These are phyloP conservation scores for Paracentrotus lividus DNA, from an alignment of 53 echinoderm and acorn worm genomes.

Conservation along the genomic window DNA sequence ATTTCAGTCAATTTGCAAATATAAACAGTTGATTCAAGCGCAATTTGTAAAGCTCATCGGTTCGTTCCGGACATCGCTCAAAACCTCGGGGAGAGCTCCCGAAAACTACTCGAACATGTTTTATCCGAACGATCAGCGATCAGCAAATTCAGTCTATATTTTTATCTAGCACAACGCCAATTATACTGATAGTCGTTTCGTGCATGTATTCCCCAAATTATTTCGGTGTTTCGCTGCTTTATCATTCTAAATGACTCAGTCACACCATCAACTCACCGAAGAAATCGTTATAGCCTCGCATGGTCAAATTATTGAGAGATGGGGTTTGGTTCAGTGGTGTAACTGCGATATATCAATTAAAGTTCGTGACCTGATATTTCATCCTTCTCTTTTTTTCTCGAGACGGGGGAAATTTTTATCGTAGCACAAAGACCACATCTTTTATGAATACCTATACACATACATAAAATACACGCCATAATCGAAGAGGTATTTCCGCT, in stretches of 20 bases:
- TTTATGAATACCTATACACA: constrained; percentile 1
- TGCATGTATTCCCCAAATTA: constrained; percentile 33
- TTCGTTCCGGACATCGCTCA: constrained; percentile 13
- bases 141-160: background rate
- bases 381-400: too few species aligned
- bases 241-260: too few species aligned
- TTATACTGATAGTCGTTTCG: background rate
- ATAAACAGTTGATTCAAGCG: constrained; percentile 51
- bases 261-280: too few species aligned
- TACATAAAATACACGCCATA: constrained; percentile 1
- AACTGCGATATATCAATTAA: too few species aligned
- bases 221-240: background rate
- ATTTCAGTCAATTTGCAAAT: constrained; percentile 51
- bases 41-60: constrained; percentile 36
- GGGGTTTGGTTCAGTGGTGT: too few species aligned
- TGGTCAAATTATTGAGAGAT: too few species aligned
- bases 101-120: background rate
- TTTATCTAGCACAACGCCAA: background rate
- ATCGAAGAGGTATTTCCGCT: constrained; percentile 7
- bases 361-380: background rate
- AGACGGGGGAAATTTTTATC: background rate
- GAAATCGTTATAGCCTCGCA: too few species aligned
- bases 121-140: constrained; percentile 17
- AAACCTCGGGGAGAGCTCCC: background rate
- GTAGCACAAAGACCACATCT: background rate